Evolutionary conservation across 2,113 vertebrate species (phyloP), one percentile per base, ranked within the genome.

Genomic region (Polyodon spathula): DNA sequence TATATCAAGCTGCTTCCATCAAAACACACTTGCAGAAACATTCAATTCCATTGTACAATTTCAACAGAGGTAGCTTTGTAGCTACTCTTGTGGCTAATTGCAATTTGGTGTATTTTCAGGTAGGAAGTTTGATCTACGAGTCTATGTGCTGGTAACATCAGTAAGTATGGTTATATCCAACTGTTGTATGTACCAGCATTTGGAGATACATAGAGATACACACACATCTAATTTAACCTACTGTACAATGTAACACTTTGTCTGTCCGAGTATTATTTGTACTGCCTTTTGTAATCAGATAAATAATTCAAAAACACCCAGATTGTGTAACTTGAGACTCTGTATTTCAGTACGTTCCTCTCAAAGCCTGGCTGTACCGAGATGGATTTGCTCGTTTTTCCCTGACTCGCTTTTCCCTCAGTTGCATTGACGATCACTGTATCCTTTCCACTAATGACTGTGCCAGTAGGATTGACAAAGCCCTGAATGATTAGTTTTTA

Each of bases 341-440:
- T 60, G 15, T 53, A 70, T 61, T 8, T 51, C 73, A 93, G 91
- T 92, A 86, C 68, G 38, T 87, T 63, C 92, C 91, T 0, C 78
- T 93, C 63, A 85, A 87, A 68, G 89, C 85, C 37, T 92, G 91
- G 88, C 73, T 92, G 0, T 90, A 89, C 73, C 73, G 93, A 39
- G 90, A 92, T 7, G 92, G 91, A 51, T 94, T 93, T 59, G 86
- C 88, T 16, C 72, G 83, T 10, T 90, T 92, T 71, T 91, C 93
- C 64, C 86, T 77, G 62, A 89, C 85, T 0, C 73, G 77, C 15
- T 94, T 92, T 71, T 89, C 88, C 1, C 82, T 90, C 16, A 92
- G 58, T 62, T 88, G 83, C 76, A 88, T 95, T 6, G 88, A 85
- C 39, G 92, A 90, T 67, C 80, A 84, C 7, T 93, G 89, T 92